phyloP scores from a whole-genome alignment of 1,140 invertebrate species.

The Mamestra configurata region DNA sequence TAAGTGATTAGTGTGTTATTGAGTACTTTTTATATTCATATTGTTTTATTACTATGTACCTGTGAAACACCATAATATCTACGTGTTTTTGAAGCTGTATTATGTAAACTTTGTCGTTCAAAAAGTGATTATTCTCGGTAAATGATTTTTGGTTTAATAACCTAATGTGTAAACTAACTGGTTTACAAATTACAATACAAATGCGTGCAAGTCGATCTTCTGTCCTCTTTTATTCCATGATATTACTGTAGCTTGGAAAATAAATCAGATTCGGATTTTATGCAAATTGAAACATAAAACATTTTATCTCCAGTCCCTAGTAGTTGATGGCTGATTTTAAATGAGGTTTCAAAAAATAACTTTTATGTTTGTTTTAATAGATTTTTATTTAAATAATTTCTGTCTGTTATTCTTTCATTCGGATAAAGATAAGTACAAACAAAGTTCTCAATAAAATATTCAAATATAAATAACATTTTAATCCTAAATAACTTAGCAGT shows the following conservation, averaged over 20 bases:
- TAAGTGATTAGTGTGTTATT: background rate
- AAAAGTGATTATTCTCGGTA: too few relatives aligned
- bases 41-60: too few relatives aligned
- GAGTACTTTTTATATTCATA: too few relatives aligned
- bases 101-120: too few relatives aligned
- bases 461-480: too few relatives aligned
- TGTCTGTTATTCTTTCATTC: background rate
- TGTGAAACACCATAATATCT: too few relatives aligned
- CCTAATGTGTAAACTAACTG: too few relatives aligned
- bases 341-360: slow-evolving; percentile 5
- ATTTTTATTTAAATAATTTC: background rate
- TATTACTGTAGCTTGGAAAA: slow-evolving; percentile 10
- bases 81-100: too few relatives aligned
- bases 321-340: slow-evolving; percentile 37
- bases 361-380: background rate
- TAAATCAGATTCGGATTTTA: slow-evolving; percentile 40
- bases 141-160: background rate
- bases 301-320: slow-evolving; percentile 19
- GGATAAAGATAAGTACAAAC: too few relatives aligned
- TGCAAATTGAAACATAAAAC: slow-evolving; percentile 37
- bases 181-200: too few relatives aligned
- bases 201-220: background rate
- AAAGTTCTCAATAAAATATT: too few relatives aligned
- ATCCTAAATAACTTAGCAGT: too few relatives aligned
- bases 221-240: background rate